These are phyloP conservation scores for Larimichthys polyactis DNA, from an alignment of 2,113 vertebrate genomes.

Conservation along the genomic window DNA sequence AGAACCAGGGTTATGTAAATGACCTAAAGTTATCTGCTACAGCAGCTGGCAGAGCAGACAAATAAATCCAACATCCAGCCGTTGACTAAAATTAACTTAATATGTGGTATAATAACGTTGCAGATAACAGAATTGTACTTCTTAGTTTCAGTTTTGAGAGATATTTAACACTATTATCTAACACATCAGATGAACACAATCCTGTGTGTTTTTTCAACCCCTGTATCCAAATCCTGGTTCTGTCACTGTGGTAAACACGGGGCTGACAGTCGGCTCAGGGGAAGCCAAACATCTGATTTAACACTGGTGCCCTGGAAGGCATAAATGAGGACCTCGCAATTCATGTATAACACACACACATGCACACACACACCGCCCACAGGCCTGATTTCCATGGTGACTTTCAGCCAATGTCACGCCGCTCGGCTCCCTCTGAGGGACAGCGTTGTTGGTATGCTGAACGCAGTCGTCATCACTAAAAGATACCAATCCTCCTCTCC, in stretches of 20 bases:
- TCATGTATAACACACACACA: constrained; percentile 11
- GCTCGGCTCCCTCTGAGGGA: background rate
- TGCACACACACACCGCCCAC: constrained; percentile 24
- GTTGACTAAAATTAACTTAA: constrained; percentile 23
- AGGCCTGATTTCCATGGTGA: constrained; percentile 64
- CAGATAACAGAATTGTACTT: background rate
- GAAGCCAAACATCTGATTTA: constrained; percentile 42
- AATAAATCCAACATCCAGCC: constrained; percentile 24
- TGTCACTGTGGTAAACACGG: constrained; percentile 19
- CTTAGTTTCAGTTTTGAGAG: background rate
- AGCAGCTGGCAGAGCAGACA: background rate
- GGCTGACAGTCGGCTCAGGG: constrained; percentile 7
- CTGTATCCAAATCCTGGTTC: constrained; percentile 11
- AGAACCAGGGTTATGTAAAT: no score
- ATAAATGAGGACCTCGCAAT: constrained; percentile 31
- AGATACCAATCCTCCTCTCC: background rate
- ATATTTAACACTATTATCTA: background rate
- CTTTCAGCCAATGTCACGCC: constrained; percentile 70
- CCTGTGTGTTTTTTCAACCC: background rate
- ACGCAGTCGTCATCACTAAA: background rate
- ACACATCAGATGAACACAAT: background rate
- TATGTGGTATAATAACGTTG: background rate
- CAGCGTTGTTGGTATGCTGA: background rate
- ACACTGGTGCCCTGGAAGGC: constrained; percentile 6
- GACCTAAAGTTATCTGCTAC: constrained; percentile 18